Evolutionary conservation across 1,140 invertebrate species (phyloP), one percentile per base, ranked within the genome.

Genomic region (Drosophila pachea): DNA sequence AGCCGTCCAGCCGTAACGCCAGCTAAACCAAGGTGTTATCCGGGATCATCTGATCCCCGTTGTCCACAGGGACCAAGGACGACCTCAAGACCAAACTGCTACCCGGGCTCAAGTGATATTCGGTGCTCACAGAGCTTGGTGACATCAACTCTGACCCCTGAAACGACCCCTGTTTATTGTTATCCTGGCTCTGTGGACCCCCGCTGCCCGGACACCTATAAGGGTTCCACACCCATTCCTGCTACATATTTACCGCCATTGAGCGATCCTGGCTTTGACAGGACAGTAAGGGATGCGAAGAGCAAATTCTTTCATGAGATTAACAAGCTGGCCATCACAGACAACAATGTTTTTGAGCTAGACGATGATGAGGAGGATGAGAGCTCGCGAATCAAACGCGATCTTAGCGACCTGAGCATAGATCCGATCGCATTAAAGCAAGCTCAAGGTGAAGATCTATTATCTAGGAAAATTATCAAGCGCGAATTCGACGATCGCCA

Each of bases 101-200:
- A 64, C 33, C 69, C 59, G 0, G 73, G 87, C 31, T 64, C 74
- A 5, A 43, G 90, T 1, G 88, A 70, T 66, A 1, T 22, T n/a
- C 62, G 61, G 5, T 70, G 68, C 40, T 14, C 59, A 5, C 59
- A 54, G 8, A 64, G 45, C 8, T 45, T 72, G 31, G 35, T 64
- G 8, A 76, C 71, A 8, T 45, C 74, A 16, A 66, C 74, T 4
- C 6, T 8, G 4, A 11, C 88, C n/a, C 67, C 56, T 6, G 56
- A 74, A 4, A 86, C 69, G n/a, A 91, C 78, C 5, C 90, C 90
- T 7, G 89, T 89, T 50, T 90, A 90, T 35, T 92, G 92, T 71
- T 92, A 91, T 64, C 92, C 92, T 5, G 92, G 92, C 40, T 92
- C 91, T 8, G 90, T 87, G 45, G 92, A 93, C 89, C 92, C 92